Base-by-base conservation (phyloP, 2,888 invertebrate genomes). In the Cinara cedri region DNA sequence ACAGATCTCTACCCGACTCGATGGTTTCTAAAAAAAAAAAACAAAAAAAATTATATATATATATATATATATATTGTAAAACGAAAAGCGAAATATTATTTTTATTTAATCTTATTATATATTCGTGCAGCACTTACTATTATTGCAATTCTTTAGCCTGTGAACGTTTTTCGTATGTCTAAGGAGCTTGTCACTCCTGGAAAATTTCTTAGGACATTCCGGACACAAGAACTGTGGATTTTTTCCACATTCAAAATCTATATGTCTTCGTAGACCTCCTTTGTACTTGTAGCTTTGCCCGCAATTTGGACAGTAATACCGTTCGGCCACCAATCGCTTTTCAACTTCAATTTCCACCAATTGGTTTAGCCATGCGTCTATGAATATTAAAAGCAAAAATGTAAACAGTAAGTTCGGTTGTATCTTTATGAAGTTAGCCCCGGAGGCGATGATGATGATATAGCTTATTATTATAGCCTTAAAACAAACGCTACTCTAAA, bases 241-340 rank as follows among this genome's bases (percentile, higher is more conserved):
- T 83, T 87, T 87, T 60, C 87, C 87, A 82, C 87, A 87, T 80
- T 87, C 87, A 85, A 78, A 81, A 54, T 86, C 82, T 16, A 82
- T 76, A 65, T 83, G 83, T 62, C 81, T 82, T 26, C 82, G 81
- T 71, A 83, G 81, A 57, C 82, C 83, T 44, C 89, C 89, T 34
- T 87, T 87, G 57, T 89, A 86, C 26, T 88, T 87, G 83, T 89
- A 89, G 19, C 87, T 86, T 82, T 89, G 89, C 46, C 88, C 88
- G 63, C 84, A 84, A 66, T 82, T 81, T 6, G 81, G 81, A 70
- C 84, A 84, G 9, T 80, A 65, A 78, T 81, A 81, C n/a, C 78
- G 60, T 51, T 78, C 78, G 8, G 78, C 70, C 34, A 78, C 70
- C 13, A 70, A 42, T 66, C 81, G 82, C 81, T 68, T 82, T 46